A percentile compares a stretch with the other conserved stretches of the same genome.
Evolutionary conservation across 2,888 invertebrate genomes (phyloP).

Genomic region (Sarcophaga caerulescens): DNA sequence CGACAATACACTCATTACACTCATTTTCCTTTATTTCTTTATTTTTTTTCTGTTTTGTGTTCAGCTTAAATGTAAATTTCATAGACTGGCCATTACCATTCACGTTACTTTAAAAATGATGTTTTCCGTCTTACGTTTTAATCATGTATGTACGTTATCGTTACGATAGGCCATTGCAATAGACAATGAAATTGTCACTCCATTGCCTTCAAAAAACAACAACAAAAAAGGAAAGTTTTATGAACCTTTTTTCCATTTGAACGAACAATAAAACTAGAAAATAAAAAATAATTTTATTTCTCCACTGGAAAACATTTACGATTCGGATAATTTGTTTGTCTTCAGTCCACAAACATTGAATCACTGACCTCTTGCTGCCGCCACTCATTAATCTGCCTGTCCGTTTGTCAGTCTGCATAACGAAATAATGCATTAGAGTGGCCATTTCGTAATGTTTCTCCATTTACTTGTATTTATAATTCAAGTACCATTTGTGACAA

Average conservation of each 20-base stretch:
- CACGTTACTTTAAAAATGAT: too few relatives aligned
- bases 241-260: not conserved
- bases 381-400: slow-evolving; percentile 61
- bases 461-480: too few relatives aligned
- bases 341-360: too few relatives aligned
- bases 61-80: not conserved
- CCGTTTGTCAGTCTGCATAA: not conserved
- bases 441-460: too few relatives aligned
- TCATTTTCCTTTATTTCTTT: not conserved
- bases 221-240: not conserved
- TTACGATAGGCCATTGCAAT: not conserved
- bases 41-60: not conserved
- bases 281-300: not conserved
- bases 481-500: too few relatives aligned
- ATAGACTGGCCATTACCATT: not conserved
- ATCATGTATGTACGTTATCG: not conserved
- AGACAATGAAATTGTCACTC: not conserved
- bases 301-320: not conserved
- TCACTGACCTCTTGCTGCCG: not conserved
- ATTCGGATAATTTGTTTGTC: not conserved
- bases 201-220: not conserved
- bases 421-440: too few relatives aligned
- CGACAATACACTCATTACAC: not conserved
- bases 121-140: not conserved
- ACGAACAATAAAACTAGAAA: not conserved